A percentile compares a stretch with the other conserved stretches of the same genome.
Conservation (phyloP, 2,797 vertebrate genomes). For the Peromyscus eremicus region DNA sequence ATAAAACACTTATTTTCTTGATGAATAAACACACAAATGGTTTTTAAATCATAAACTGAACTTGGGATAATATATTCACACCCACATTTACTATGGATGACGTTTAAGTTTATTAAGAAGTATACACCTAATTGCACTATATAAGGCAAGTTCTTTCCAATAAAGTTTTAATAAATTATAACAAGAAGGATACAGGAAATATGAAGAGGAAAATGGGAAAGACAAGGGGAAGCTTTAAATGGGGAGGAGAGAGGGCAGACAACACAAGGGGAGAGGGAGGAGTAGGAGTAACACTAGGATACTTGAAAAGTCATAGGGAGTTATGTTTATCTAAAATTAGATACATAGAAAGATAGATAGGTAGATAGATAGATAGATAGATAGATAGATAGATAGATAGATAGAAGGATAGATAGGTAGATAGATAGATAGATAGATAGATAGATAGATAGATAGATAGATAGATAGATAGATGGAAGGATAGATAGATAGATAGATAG, state of each 20-base stretch:
- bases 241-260: neutral
- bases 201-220: neutral
- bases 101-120: constrained; percentile 43
- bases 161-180: neutral
- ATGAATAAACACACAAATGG: neutral
- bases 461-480: no score
- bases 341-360: no score
- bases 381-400: neutral
- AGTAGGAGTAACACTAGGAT: neutral
- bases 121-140: neutral
- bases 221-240: neutral
- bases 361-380: neutral
- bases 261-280: neutral
- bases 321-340: neutral
- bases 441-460: neutral
- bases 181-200: neutral
- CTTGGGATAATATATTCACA: neutral
- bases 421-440: no score
- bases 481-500: neutral
- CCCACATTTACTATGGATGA: neutral
- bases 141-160: neutral
- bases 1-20: neutral
- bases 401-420: no score
- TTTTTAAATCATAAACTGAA: constrained; percentile 42
- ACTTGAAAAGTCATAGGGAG: neutral